Evolutionary conservation across 2,888 invertebrate species (phyloP).

Genomic region (Oeneis ivallda): DNA sequence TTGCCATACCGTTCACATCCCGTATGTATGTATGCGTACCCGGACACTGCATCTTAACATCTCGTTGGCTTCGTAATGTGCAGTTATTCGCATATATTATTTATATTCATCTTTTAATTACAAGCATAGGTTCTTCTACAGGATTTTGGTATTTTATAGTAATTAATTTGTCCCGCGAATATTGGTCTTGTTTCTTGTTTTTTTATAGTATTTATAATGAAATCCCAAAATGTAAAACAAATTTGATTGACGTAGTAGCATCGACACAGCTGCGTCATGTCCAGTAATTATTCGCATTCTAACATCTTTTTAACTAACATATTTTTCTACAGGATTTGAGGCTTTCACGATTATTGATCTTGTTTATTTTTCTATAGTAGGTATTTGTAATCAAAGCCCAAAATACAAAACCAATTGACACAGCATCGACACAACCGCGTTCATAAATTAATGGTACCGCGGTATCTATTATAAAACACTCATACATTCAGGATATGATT

Average conservation of each 20-base stretch:
- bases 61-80: constrained; percentile 54
- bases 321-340: background rate
- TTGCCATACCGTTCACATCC: constrained; percentile 64
- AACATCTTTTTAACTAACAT: background rate
- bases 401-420: constrained; percentile 43
- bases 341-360: background rate
- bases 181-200: background rate
- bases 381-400: background rate
- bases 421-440: constrained; percentile 36
- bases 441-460: constrained; percentile 13
- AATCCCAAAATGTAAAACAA: constrained; percentile 39
- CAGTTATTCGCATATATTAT: constrained; percentile 52
- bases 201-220: background rate
- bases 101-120: background rate
- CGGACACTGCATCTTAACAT: constrained; percentile 64
- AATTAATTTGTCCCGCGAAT: background rate
- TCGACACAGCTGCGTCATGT: constrained; percentile 18
- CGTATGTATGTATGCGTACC: constrained; percentile 51
- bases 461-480: constrained; percentile 14
- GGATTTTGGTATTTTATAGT: background rate
- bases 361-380: background rate
- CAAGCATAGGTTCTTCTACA: background rate
- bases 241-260: constrained; percentile 43
- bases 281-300: no score
- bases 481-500: constrained; percentile 51